Evolutionary conservation across 2,888 invertebrate genomes (phyloP).

Genomic region (Archips xylosteana): DNA sequence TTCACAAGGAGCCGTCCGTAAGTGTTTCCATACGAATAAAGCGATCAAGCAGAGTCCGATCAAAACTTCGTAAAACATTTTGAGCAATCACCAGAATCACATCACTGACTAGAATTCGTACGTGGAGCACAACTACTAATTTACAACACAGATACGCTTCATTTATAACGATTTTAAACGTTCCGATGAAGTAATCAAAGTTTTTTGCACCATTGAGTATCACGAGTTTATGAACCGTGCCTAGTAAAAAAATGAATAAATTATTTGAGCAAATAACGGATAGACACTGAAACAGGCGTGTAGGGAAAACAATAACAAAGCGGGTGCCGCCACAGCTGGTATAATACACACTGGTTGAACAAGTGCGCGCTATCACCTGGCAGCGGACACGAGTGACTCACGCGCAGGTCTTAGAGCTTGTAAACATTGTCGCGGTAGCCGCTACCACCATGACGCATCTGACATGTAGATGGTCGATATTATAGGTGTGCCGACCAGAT

Average conservation of each 20-base stretch:
- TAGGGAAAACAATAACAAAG: slow-evolving; percentile 47
- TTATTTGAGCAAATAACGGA: slow-evolving; percentile 41
- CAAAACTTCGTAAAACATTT: slow-evolving; percentile 75
- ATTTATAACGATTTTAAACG: slow-evolving; percentile 58
- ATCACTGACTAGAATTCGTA: slow-evolving; percentile 68
- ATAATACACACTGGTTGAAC: slow-evolving; percentile 66
- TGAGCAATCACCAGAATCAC: slow-evolving; percentile 63
- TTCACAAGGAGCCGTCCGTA: slow-evolving; percentile 50
- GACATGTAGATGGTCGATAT: slow-evolving; percentile 62
- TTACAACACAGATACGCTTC: slow-evolving; percentile 56
- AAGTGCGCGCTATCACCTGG: slow-evolving; percentile 71
- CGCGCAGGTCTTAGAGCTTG: slow-evolving; percentile 70
- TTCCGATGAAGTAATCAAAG: slow-evolving; percentile 58
- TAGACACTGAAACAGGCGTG: slow-evolving; percentile 42
- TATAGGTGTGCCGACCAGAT: slow-evolving; percentile 62
- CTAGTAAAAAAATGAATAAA: slow-evolving; percentile 52
- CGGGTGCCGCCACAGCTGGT: slow-evolving; percentile 52
- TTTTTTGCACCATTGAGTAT: slow-evolving; percentile 56
- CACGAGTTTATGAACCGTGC: slow-evolving; percentile 53
- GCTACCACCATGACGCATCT: slow-evolving; percentile 68
- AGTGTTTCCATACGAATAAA: slow-evolving; percentile 73
- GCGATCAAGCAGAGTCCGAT: slow-evolving; percentile 70
- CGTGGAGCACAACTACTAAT: slow-evolving; percentile 53
- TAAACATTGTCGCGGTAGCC: slow-evolving; percentile 72
- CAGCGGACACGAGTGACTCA: slow-evolving; percentile 72